A percentile compares a stretch with the other conserved stretches of the same genome.
phyloP scores from a whole-genome alignment of 2,113 vertebrate species.

The Lipophrys pholis region DNA sequence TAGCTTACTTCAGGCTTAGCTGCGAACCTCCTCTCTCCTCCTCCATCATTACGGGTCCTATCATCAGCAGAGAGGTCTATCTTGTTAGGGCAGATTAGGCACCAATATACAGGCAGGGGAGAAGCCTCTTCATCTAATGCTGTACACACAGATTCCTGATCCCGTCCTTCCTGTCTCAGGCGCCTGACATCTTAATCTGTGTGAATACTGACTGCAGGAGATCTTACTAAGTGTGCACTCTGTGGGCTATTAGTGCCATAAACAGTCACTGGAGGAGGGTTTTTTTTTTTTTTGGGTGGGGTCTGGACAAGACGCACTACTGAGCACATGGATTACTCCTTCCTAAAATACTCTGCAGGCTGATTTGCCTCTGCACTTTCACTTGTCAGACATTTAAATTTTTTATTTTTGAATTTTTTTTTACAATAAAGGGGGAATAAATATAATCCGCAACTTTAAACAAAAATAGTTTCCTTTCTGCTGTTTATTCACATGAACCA shows the following conservation, averaged over 20 bases:
- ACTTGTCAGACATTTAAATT: slow-evolving; percentile 18
- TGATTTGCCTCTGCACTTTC: slow-evolving; percentile 22
- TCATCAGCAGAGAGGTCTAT: slow-evolving; percentile 72
- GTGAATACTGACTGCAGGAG: slow-evolving; percentile 41
- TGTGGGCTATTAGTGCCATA: slow-evolving; percentile 33
- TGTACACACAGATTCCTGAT: slow-evolving; percentile 49
- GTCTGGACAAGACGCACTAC: slow-evolving; percentile 36
- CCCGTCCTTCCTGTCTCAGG: slow-evolving; percentile 51
- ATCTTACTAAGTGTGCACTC: slow-evolving; percentile 24
- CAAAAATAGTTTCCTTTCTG: too few species aligned
- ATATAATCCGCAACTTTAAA: too few species aligned
- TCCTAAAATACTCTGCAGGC: slow-evolving; percentile 2
- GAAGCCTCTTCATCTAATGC: slow-evolving; percentile 55
- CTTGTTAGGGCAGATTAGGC: slow-evolving; percentile 76
- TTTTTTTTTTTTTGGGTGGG: slow-evolving; percentile 8
- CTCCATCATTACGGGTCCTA: slow-evolving; percentile 71
- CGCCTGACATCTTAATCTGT: slow-evolving; percentile 64
- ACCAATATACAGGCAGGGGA: slow-evolving; percentile 63
- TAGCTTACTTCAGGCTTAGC: slow-evolving; percentile 75
- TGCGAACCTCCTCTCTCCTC: slow-evolving; percentile 51
- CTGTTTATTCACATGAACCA: too few species aligned
- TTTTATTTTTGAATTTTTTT: too few species aligned
- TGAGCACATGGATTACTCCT: slow-evolving; percentile 57
- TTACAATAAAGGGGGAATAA: too few species aligned
- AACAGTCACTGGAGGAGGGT: slow-evolving; percentile 36